phyloP scores from a whole-genome alignment of 1,140 invertebrate genomes.

The Stegodyphus dumicola region DNA sequence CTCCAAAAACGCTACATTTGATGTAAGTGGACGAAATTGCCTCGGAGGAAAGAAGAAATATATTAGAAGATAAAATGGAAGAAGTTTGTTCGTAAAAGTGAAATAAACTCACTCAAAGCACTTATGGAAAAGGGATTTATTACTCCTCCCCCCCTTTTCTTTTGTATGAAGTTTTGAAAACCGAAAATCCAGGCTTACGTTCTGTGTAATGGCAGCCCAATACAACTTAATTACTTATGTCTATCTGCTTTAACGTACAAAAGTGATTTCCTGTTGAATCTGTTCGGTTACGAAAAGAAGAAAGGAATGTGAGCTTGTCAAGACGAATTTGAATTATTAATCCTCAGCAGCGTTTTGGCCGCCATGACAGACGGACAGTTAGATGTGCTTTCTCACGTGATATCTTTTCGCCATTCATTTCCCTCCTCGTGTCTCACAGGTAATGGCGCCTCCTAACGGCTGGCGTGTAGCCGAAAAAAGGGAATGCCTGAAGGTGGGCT shows the following conservation, averaged over 20 bases:
- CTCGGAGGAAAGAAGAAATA: constrained; percentile 7
- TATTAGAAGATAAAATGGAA: not conserved
- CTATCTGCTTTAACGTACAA: not conserved
- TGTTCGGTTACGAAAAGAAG: too few species aligned
- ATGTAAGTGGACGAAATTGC: constrained; percentile 9
- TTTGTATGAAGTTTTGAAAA: not conserved
- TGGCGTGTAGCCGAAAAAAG: not conserved
- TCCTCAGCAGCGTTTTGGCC: not conserved
- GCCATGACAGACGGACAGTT: not conserved
- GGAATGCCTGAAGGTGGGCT: not conserved
- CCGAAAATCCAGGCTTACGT: too few species aligned
- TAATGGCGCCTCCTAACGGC: not conserved
- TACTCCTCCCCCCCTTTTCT: not conserved
- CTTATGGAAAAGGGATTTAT: not conserved
- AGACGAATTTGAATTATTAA: not conserved
- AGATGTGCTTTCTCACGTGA: not conserved
- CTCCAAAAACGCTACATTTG: constrained; percentile 8
- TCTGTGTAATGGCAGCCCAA: not conserved
- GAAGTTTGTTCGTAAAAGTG: not conserved
- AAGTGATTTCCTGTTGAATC: too few species aligned
- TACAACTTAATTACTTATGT: not conserved
- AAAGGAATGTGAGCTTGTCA: not conserved
- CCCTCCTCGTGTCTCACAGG: not conserved
- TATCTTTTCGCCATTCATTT: not conserved
- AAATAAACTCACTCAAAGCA: constrained; percentile 1